Evolutionary conservation across 1,140 invertebrate genomes (phyloP), one percentile per base, ranked within the genome.

Genomic region (Pogonognathellus flavescens): DNA sequence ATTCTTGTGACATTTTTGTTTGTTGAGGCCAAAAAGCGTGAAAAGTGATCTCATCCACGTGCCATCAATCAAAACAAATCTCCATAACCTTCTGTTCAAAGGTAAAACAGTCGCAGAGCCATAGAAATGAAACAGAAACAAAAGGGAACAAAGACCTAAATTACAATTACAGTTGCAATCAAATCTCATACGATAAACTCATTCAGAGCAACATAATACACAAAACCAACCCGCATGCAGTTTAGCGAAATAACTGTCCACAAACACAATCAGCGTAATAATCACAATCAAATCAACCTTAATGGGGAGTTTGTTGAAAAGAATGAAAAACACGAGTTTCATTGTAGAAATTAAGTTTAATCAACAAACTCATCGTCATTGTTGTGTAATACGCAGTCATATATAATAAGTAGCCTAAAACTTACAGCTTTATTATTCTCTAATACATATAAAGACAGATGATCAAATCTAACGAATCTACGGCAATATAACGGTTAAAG

Each of bases 291-390:
- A 57, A 57, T 13, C n/a, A 57, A 9, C 25, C 41, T 50, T 76
- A 76, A 50, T 76, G 66, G 66, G 2, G 41, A 72, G 66, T 41
- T 72, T 72, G 25, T 50, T 76, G 16, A 16, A 50, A 10, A 11
- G 25, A 5, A 3, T 11, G 0, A n/a, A 10, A 18, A 49, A 76
- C 41, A 76, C 70, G 41, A 50, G 4, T 76, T 76, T 76, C 70
- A 50, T 76, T 76, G 66, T 76, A 18, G 31, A 50, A 50, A 16
- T 76, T 76, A 50, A 18, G 14, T 50, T 76, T 76, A 76, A 76
- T 76, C 31, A 76, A 50, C 41, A 76, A 49, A 76, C 14, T 49
- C 16, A 76, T 76, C 70, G 41, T 6, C 31, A 76, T 50, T 72
- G 66, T 49, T 72, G 16, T 41, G 14, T 41, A 41, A 3, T 41